Conservation (phyloP, 2,888 invertebrate genomes). For the Drosophila robusta region DNA sequence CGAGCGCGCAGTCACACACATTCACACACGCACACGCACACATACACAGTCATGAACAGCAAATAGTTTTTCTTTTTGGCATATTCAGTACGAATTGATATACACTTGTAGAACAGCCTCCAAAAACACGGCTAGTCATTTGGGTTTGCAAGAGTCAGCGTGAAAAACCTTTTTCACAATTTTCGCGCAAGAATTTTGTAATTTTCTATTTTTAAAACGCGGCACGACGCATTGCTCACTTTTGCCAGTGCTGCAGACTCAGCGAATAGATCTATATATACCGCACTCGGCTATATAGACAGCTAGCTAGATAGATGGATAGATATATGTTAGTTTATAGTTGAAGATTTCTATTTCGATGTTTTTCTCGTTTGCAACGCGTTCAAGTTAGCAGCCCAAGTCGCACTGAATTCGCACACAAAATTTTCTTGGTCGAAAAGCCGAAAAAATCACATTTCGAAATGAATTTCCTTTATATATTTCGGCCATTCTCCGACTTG, state of each 20-base stretch:
- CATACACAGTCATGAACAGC: not conserved
- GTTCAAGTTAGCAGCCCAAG: constrained; percentile 85
- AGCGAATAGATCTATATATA: constrained; percentile 68
- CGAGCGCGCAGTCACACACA: constrained; percentile 20
- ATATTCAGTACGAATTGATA: too few species aligned
- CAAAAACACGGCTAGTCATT: constrained; percentile 4
- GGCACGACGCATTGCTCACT: constrained; percentile 79
- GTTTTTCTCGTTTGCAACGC: constrained; percentile 84
- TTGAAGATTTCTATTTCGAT: constrained; percentile 75
- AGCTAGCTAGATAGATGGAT: constrained; percentile 46
- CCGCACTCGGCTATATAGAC: constrained; percentile 68
- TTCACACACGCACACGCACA: not conserved
- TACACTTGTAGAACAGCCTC: not conserved
- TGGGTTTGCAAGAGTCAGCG: constrained; percentile 21
- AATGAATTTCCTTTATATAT: constrained; percentile 53
- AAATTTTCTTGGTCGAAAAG: constrained; percentile 72
- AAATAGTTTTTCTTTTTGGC: constrained; percentile 20
- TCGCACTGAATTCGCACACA: constrained; percentile 85
- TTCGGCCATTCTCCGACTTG: constrained; percentile 28
- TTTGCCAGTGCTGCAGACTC: constrained; percentile 77
- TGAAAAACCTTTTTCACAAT: constrained; percentile 63
- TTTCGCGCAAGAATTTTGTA: constrained; percentile 75
- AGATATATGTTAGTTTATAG: constrained; percentile 72
- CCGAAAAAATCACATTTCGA: constrained; percentile 77
- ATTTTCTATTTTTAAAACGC: constrained; percentile 77